Percentiles rank a stretch among this genome's conserved stretches.
phyloP scores from a whole-genome alignment of 2,797 vertebrate species.

The Valencia hispanica region DNA sequence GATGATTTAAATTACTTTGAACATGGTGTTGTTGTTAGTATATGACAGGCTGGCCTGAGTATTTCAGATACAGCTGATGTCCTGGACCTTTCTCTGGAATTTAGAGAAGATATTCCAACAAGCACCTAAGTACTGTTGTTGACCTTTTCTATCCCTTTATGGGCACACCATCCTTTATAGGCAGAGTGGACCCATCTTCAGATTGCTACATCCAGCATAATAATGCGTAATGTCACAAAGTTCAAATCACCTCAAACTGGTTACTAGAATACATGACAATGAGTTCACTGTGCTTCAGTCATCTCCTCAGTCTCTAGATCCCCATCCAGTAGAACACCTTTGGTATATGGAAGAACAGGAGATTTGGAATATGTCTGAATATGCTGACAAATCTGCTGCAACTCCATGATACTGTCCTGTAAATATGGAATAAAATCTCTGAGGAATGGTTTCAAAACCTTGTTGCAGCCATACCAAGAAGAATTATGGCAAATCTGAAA shows the following conservation, averaged over 20 bases:
- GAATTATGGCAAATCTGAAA: neutral
- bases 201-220: neutral
- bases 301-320: neutral
- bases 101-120: too few relatives aligned
- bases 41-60: too few relatives aligned
- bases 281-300: neutral
- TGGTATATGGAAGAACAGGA: neutral
- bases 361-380: too few relatives aligned
- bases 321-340: neutral
- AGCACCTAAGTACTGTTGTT: too few relatives aligned
- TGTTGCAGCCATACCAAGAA: neutral
- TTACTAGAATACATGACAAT: neutral
- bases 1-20: too few relatives aligned
- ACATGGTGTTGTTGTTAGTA: too few relatives aligned
- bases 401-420: neutral
- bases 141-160: too few relatives aligned
- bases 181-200: neutral
- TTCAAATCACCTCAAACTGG: neutral
- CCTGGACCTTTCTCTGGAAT: too few relatives aligned
- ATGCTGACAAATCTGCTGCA: too few relatives aligned
- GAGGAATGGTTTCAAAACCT: neutral
- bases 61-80: too few relatives aligned
- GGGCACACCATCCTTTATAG: too few relatives aligned
- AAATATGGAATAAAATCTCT: neutral
- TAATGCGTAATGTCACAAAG: neutral